phyloP scores from a whole-genome alignment of 2,797 vertebrate species.

The Chiroxiphia lanceolata region DNA sequence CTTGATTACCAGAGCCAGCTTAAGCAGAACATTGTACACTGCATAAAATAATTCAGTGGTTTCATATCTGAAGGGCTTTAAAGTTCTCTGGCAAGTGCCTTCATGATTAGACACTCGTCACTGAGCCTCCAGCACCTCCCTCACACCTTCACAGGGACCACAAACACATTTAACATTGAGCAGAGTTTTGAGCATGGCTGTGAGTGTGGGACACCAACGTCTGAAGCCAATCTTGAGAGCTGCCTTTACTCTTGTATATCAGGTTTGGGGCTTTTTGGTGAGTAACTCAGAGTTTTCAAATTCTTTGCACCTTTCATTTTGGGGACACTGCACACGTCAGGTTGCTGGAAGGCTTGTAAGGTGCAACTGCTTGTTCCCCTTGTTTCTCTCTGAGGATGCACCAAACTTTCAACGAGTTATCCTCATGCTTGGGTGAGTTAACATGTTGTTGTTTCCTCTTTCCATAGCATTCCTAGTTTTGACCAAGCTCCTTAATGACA shows the following conservation, averaged over 20 bases:
- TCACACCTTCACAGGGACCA: fast-evolving
- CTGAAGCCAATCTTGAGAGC: background rate
- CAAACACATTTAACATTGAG: background rate
- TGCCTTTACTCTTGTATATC: background rate
- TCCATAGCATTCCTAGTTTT: background rate
- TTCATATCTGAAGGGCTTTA: background rate
- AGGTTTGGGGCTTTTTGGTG: background rate
- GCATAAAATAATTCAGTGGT: background rate
- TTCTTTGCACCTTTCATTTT: background rate
- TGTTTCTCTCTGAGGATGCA: background rate
- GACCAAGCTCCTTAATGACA: background rate
- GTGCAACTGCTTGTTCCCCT: background rate
- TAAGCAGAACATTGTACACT: background rate
- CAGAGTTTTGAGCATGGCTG: background rate
- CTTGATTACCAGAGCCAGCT: background rate
- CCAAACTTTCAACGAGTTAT: background rate
- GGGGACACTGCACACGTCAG: background rate
- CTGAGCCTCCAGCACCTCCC: background rate
- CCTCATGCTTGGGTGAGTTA: background rate
- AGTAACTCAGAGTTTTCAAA: background rate
- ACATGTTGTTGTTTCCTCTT: background rate
- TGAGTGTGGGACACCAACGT: background rate
- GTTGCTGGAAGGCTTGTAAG: background rate
- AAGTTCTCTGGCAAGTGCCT: background rate
- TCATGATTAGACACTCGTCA: background rate